Evolutionary conservation across 2,797 vertebrate genomes (phyloP), one percentile per base, ranked within the genome.

Genomic region (Sparidentex hasta): DNA sequence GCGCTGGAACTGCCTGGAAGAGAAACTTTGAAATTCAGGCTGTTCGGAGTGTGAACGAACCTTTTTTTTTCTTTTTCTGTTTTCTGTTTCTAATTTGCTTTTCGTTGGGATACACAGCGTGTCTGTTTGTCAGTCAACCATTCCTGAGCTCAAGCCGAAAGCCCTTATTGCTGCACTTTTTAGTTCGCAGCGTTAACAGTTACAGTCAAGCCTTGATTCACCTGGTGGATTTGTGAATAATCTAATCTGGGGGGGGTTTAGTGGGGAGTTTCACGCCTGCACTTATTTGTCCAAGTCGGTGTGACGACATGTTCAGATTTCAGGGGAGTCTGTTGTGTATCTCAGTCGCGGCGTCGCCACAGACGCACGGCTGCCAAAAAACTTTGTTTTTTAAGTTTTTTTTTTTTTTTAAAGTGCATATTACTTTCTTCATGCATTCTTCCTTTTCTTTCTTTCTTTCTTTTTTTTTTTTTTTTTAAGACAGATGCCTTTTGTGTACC

Each of bases 71-170:
- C n/a, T n/a, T n/a, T n/a, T 51, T 62, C 29, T 41, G 43, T 85
- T 27, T 27, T 66, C 25, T 57, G 55, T 84, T 61, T 70, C 27
- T 38, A 50, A 47, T 52, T 27, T 70, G 13, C 48, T 65, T 86
- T 78, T 72, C 44, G 62, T 79, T 58, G 70, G 71, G 71, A 78
- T 73, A 66, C 74, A 67, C 65, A 1, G 43, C 11, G 67, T 47
- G 69, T 85, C 71, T 78, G 74, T 80, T 62, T 76, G 74, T 80
- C 62, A 16, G 66, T 82, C 4, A 80, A 91, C 50, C 88, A 90
- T 91, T 90, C 91, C 88, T 89, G 75, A 87, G 85, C 90, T 93
- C 76, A 78, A 87, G 86, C 87, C 84, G 75, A 76, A 83, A 58
- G 88, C 90, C 89, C 86, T 92, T 91, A 91, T 71, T 57, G 87